These are phyloP conservation scores for Propithecus perrieri DNA, from an alignment of 2,797 vertebrate genomes.

Conservation along the genomic window DNA sequence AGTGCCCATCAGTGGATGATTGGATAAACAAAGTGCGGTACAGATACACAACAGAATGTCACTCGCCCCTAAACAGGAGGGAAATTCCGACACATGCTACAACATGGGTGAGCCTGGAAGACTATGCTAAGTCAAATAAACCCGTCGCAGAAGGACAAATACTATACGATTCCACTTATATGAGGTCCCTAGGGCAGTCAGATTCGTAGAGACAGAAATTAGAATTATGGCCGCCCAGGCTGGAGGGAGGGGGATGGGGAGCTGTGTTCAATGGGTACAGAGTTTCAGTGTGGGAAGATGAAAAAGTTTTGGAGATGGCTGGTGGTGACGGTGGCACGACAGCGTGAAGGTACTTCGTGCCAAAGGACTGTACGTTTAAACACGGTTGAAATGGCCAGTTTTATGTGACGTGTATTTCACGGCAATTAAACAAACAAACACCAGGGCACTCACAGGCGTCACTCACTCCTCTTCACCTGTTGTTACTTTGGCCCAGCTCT, in stretches of 20 bases:
- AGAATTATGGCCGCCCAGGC: background rate
- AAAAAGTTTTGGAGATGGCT: background rate
- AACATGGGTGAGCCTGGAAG: background rate
- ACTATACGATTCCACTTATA: too few relatives aligned
- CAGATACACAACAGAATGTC: too few relatives aligned
- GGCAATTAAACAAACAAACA: background rate
- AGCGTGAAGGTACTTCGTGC: background rate
- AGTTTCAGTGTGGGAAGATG: background rate
- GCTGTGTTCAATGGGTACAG: background rate
- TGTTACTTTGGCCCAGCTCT: background rate
- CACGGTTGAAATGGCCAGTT: background rate
- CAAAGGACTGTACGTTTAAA: background rate
- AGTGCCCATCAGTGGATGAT: background rate
- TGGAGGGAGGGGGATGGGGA: background rate
- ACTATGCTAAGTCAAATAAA: background rate
- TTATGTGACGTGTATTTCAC: background rate
- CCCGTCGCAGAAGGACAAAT: background rate
- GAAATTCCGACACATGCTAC: background rate
- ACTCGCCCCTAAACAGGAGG: background rate
- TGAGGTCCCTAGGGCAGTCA: background rate
- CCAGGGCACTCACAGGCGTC: background rate
- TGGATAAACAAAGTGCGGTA: background rate
- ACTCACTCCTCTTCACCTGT: background rate
- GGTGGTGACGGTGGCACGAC: background rate
- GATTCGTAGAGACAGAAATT: background rate